Percentiles rank a stretch among this genome's conserved stretches.
Evolutionary conservation across 2,888 invertebrate genomes (phyloP).

Genomic region (Caenorhabditis sp.): DNA sequence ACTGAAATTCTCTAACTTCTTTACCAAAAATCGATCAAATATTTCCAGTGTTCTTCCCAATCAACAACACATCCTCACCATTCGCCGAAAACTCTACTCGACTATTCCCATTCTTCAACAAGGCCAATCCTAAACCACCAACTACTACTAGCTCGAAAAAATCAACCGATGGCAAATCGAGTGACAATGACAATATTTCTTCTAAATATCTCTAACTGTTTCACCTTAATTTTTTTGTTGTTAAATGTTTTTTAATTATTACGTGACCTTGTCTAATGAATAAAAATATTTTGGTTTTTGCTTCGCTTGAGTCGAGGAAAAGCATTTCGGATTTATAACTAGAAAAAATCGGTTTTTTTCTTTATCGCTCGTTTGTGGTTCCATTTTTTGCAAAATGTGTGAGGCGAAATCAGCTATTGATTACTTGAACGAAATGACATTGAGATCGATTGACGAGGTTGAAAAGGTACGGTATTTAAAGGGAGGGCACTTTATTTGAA

Average conservation of each 20-base stretch:
- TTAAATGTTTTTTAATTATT: no score
- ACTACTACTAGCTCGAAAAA: neutral
- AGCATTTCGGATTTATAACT: neutral
- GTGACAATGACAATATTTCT: neutral
- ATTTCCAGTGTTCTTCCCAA: no score
- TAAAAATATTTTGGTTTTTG: neutral
- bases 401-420: conserved; percentile 20
- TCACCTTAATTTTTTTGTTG: neutral
- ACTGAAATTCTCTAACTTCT: no score
- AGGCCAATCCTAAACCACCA: neutral
- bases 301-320: no score
- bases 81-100: neutral
- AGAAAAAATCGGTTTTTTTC: neutral
- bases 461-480: conserved; percentile 17
- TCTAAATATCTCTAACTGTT: neutral
- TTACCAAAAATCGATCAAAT: no score
- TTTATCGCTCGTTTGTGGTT: neutral
- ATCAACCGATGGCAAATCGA: neutral
- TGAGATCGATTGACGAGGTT: conserved; percentile 27
- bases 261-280: neutral
- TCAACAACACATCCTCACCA: neutral
- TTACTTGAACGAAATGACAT: conserved; percentile 28
- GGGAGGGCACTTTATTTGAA: no score
- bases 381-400: conserved; percentile 13
- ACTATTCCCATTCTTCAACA: neutral